Conservation (phyloP, 2,888 invertebrate species). For the Fragum whitleyi region DNA sequence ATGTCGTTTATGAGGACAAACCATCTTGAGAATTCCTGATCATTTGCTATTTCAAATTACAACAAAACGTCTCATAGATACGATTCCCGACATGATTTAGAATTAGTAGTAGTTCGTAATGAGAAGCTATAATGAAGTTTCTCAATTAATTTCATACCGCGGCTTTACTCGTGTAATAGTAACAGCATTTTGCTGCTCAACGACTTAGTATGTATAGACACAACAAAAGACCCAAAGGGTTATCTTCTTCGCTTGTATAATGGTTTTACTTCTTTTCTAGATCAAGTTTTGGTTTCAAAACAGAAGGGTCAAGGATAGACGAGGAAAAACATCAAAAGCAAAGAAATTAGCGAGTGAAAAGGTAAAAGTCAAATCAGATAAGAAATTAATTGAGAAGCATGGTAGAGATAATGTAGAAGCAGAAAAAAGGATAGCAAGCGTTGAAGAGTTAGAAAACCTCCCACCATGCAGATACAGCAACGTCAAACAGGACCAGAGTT, state of each 20-base stretch:
- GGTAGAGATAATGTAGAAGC: neutral
- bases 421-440: neutral
- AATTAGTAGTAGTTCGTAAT: too few species aligned
- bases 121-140: too few species aligned
- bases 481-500: neutral
- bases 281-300: constrained; percentile 24
- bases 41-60: neutral
- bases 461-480: constrained; percentile 1
- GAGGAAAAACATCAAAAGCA: constrained; percentile 7
- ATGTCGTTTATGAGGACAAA: neutral
- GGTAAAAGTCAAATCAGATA: neutral
- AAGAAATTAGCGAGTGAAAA: neutral
- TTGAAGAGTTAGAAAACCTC: neutral
- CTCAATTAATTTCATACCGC: too few species aligned
- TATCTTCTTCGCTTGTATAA: too few species aligned
- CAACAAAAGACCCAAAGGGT: too few species aligned
- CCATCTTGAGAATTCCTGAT: neutral
- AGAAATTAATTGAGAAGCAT: neutral
- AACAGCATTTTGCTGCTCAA: too few species aligned
- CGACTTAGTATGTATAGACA: too few species aligned
- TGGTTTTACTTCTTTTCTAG: neutral
- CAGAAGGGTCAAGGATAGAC: constrained; percentile 17
- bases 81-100: too few species aligned
- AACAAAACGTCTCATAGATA: neutral
- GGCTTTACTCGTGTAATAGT: too few species aligned